These are phyloP conservation scores for Volucella bombylans DNA, from an alignment of 2,888 invertebrate species.

Conservation along the genomic window DNA sequence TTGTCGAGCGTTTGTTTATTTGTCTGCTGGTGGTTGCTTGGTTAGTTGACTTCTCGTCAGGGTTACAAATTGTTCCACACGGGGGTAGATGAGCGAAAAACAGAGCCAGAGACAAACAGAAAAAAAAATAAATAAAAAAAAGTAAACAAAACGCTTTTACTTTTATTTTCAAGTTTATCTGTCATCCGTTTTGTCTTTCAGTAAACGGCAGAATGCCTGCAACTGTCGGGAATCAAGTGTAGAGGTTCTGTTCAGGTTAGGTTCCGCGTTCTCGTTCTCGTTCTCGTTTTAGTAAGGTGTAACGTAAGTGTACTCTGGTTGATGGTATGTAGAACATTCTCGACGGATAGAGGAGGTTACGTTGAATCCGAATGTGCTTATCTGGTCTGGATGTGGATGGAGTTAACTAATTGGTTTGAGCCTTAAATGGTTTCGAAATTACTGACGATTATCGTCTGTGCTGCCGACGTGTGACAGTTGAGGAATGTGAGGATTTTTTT, in stretches of 20 bases:
- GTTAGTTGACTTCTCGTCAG: conserved; percentile 64
- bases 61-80: conserved; percentile 59
- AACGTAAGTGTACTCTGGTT: conserved; percentile 19
- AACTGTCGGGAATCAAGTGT: conserved; percentile 29
- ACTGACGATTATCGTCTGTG: conserved; percentile 52
- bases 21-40: conserved; percentile 63
- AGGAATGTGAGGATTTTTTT: conserved; percentile 16
- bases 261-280: conserved; percentile 44
- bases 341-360: conserved; percentile 33
- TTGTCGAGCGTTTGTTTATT: conserved; percentile 53
- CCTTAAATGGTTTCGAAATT: conserved; percentile 62
- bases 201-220: conserved; percentile 15
- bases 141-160: conserved; percentile 63
- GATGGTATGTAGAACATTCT: conserved; percentile 51
- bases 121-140: conserved; percentile 17
- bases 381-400: conserved; percentile 32
- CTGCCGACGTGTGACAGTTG: conserved; percentile 13
- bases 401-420: conserved; percentile 66
- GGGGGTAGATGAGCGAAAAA: conserved; percentile 17
- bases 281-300: conserved; percentile 26
- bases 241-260: conserved; percentile 47
- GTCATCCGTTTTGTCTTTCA: conserved; percentile 48
- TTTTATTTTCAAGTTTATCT: conserved; percentile 72
- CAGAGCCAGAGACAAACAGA: not conserved
- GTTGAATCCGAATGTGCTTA: conserved; percentile 40